Percentiles rank a stretch among this genome's conserved stretches.
Conservation (phyloP, 1,140 invertebrate genomes). For the Brachionus rubens region DNA sequence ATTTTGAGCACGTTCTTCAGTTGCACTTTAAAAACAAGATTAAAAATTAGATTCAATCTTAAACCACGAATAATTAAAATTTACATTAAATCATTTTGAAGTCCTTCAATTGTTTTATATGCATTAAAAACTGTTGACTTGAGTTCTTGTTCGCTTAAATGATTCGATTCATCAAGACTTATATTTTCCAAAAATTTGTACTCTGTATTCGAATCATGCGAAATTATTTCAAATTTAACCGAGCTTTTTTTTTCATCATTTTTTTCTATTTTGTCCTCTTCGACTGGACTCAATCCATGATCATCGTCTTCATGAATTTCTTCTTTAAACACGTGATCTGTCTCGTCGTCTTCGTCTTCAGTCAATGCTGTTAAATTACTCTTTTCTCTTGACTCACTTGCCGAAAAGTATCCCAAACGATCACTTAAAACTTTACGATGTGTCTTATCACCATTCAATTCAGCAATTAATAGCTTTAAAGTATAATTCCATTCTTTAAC, state of each 20-base stretch:
- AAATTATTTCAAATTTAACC: slow-evolving; percentile 14
- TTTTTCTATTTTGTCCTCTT: not conserved
- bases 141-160: slow-evolving; percentile 39
- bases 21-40: not conserved
- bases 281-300: not conserved
- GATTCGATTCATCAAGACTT: slow-evolving; percentile 11
- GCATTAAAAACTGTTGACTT: slow-evolving; percentile 34
- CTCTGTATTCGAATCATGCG: slow-evolving; percentile 34
- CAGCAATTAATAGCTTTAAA: not conserved
- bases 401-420: not conserved
- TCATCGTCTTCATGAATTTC: not conserved
- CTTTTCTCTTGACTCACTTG: not conserved
- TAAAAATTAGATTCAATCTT: not conserved
- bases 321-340: not conserved
- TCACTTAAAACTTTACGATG: slow-evolving; percentile 16
- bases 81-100: slow-evolving; percentile 46
- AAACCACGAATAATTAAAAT: not conserved
- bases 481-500: slow-evolving; percentile 38
- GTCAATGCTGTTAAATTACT: not conserved
- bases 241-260: not conserved
- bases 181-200: slow-evolving; percentile 21
- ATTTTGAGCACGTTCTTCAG: slow-evolving; percentile 40
- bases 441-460: slow-evolving; percentile 26
- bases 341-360: not conserved
- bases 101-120: slow-evolving; percentile 9